phyloP scores from a whole-genome alignment of 92 coral and sea anemone species.

The Muricea muricata region DNA sequence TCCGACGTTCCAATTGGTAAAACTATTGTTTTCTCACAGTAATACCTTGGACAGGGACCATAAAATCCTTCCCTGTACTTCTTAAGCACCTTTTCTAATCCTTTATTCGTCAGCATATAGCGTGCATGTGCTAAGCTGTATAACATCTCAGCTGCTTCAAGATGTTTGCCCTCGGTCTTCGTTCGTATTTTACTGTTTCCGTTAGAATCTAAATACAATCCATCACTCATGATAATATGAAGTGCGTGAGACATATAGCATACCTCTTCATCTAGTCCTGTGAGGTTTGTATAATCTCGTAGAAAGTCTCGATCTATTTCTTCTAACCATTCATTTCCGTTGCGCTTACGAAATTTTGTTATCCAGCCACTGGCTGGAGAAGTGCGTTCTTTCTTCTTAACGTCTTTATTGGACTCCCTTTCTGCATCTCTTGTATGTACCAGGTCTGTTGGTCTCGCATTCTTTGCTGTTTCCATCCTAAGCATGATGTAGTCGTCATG shows the following conservation, averaged over 20 bases:
- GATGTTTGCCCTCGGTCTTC: constrained; percentile 58
- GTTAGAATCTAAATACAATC: constrained; percentile 58
- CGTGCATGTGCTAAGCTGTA: constrained; percentile 86
- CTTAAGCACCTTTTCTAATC: constrained; percentile 79
- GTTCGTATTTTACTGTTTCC: constrained; percentile 58
- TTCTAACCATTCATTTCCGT: constrained; percentile 87
- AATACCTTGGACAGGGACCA: constrained; percentile 85
- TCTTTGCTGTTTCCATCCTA: constrained; percentile 8
- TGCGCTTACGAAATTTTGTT: constrained; percentile 81
- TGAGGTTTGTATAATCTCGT: constrained; percentile 79
- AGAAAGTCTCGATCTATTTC: constrained; percentile 86
- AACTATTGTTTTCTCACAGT: constrained; percentile 76
- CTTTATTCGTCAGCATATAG: constrained; percentile 74
- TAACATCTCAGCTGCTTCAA: constrained; percentile 74
- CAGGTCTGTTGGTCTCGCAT: not conserved
- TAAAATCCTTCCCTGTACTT: constrained; percentile 84
- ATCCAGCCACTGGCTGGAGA: constrained; percentile 75
- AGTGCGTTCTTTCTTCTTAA: constrained; percentile 29
- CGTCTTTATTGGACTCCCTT: not conserved
- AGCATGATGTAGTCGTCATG: constrained; percentile 4
- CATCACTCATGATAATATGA: constrained; percentile 69
- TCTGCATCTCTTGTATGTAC: not conserved
- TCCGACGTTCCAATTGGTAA: constrained; percentile 86
- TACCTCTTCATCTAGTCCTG: constrained; percentile 81
- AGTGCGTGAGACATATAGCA: constrained; percentile 71